Conservation (phyloP, 2,797 vertebrate genomes). For the Hapalemur alaotrensis region DNA sequence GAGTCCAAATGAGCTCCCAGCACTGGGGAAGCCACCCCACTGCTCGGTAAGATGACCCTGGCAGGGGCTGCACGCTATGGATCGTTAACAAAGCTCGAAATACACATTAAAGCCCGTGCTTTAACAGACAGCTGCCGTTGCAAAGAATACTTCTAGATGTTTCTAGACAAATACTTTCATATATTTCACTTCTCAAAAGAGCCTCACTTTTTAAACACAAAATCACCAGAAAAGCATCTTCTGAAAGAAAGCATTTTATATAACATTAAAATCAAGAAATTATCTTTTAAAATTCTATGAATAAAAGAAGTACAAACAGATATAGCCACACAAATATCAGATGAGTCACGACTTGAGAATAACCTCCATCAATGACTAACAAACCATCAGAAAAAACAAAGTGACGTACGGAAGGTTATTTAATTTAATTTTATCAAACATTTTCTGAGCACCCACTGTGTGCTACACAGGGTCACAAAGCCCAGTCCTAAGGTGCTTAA, state of each 20-base stretch:
- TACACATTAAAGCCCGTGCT: rapidly evolving
- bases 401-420: not conserved
- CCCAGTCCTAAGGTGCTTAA: not conserved
- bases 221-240: not conserved
- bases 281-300: not conserved
- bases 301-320: no score
- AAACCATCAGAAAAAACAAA: not conserved
- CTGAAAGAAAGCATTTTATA: not conserved
- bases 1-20: not conserved
- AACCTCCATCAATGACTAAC: not conserved
- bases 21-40: not conserved
- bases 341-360: not conserved
- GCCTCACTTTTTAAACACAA: not conserved
- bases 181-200: not conserved
- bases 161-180: not conserved
- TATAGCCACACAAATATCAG: not conserved
- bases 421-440: not conserved
- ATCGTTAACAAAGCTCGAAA: not conserved
- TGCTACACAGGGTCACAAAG: not conserved
- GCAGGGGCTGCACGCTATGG: rapidly evolving
- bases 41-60: rapidly evolving
- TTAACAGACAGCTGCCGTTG: not conserved
- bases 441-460: not conserved
- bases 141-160: not conserved
- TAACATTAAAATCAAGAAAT: not conserved